Percentiles rank a stretch among this genome's conserved stretches.
Conservation (phyloP, 2,797 vertebrate genomes). For the Potorous gilbertii region DNA sequence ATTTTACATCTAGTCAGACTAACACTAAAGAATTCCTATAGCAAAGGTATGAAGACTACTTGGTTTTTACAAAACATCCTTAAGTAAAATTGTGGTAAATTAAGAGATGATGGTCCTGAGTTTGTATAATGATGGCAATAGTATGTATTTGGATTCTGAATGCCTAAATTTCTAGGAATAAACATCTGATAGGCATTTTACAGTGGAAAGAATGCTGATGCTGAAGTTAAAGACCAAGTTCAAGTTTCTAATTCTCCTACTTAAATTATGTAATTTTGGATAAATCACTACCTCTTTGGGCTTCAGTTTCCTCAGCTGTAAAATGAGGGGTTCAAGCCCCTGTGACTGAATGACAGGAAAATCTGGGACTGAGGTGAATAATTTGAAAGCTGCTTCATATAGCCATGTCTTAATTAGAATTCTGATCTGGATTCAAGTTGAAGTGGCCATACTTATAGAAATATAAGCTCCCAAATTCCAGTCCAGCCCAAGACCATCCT, state of each 20-base stretch:
- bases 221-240: not conserved
- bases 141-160: conserved; percentile 31
- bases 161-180: not conserved
- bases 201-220: not conserved
- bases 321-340: not conserved
- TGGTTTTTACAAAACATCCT: not conserved
- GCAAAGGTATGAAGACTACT: conserved; percentile 23
- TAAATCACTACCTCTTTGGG: conserved; percentile 12
- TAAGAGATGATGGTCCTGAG: conserved; percentile 28
- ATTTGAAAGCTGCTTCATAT: conserved; percentile 28
- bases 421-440: conserved; percentile 41
- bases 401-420: conserved; percentile 35
- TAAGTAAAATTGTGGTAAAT: conserved; percentile 40
- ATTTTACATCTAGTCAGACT: conserved; percentile 33
- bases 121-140: conserved; percentile 33
- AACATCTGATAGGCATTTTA: not conserved
- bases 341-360: not conserved
- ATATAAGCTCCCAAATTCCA: not conserved
- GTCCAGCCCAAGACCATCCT: not conserved
- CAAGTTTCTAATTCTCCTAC: not conserved
- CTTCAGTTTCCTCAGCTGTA: not conserved
- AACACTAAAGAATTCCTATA: conserved; percentile 33
- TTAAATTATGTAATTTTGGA: not conserved
- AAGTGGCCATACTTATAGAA: conserved; percentile 4
- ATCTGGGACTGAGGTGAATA: not conserved